Percentiles rank a stretch among this genome's conserved stretches.
These are phyloP conservation scores for Eremobia ochroleuca DNA, from an alignment of 2,888 invertebrate genomes.

Conservation along the genomic window DNA sequence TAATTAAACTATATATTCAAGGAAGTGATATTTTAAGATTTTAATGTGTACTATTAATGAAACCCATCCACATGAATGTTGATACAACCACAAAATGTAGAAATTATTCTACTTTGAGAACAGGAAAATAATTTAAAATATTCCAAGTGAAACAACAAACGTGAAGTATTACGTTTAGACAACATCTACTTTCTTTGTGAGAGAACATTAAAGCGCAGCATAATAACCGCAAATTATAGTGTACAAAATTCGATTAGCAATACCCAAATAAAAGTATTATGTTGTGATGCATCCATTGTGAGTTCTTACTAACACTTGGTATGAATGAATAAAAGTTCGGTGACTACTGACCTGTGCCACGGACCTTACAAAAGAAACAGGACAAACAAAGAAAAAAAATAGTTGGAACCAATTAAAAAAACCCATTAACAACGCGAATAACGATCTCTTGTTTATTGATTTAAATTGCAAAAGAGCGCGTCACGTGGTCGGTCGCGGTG, in stretches of 20 bases:
- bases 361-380: slow-evolving; percentile 16
- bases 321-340: slow-evolving; percentile 34
- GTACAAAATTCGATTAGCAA: slow-evolving; percentile 58
- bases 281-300: slow-evolving; percentile 54
- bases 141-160: slow-evolving; percentile 48
- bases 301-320: slow-evolving; percentile 45
- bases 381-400: slow-evolving; percentile 60
- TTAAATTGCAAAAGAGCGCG: slow-evolving; percentile 83
- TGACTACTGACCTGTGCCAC: slow-evolving; percentile 25
- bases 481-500: slow-evolving; percentile 73
- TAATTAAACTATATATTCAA: slow-evolving; percentile 61
- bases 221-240: slow-evolving; percentile 65
- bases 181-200: slow-evolving; percentile 62
- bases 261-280: slow-evolving; percentile 47
- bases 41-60: slow-evolving; percentile 52
- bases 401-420: slow-evolving; percentile 75
- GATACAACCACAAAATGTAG: slow-evolving; percentile 26
- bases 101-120: slow-evolving; percentile 30
- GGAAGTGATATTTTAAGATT: slow-evolving; percentile 56
- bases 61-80: slow-evolving; percentile 35
- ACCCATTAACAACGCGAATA: slow-evolving; percentile 77
- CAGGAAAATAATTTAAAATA: slow-evolving; percentile 51
- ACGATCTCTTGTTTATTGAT: slow-evolving; percentile 79
- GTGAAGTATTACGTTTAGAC: slow-evolving; percentile 42
- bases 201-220: slow-evolving; percentile 59